Base-by-base conservation (phyloP, 2,888 invertebrate species). In the Lucinisca nassula region DNA sequence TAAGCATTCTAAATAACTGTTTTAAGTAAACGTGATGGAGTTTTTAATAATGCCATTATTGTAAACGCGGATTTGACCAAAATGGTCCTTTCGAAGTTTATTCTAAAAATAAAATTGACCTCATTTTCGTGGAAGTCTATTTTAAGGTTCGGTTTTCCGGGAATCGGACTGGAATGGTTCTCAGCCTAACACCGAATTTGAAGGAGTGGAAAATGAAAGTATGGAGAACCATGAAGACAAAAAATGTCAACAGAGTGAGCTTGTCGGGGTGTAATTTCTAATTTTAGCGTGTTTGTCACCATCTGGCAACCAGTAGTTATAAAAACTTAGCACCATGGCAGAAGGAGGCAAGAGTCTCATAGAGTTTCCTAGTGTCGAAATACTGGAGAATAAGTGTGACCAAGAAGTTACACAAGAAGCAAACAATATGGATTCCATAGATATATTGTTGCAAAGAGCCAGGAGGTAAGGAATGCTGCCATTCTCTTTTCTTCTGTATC, bases 391-490 rank as follows among this genome's bases (percentile, higher is more conserved):
- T 38, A 21, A 61, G 8, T n/a, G 45, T 10, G 45, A 45, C 24
- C 27, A 12, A 27, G n/a, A 35, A n/a, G 51, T 58, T 55, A 35
- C 38, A 55, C 77, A 24, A n/a, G 30, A 45, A 61, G 40, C 40
- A 3, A 76, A 79, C 40, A 82, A 72, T 30, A 87, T 87, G 87
- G 89, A 87, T 61, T 79, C 79, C 21, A 61, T 91, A 58, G 91
- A 91, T 35, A 37, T 77, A 35, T 77, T 91, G 2, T 67, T 91
- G 38, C 85, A 91, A 73, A 88, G 88, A 78, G 79, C 85, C 3
- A 82, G 88, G 40, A 88, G 88, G 91, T 91, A 79, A 61, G 80
- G n/a, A n/a, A n/a, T n/a, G n/a, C n/a, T n/a, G n/a, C n/a, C n/a
- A n/a, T n/a, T n/a, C n/a, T n/a, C n/a, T n/a, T n/a, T n/a, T n/a